phyloP scores from a whole-genome alignment of 2,888 invertebrate species.

The Microplitis manilae region DNA sequence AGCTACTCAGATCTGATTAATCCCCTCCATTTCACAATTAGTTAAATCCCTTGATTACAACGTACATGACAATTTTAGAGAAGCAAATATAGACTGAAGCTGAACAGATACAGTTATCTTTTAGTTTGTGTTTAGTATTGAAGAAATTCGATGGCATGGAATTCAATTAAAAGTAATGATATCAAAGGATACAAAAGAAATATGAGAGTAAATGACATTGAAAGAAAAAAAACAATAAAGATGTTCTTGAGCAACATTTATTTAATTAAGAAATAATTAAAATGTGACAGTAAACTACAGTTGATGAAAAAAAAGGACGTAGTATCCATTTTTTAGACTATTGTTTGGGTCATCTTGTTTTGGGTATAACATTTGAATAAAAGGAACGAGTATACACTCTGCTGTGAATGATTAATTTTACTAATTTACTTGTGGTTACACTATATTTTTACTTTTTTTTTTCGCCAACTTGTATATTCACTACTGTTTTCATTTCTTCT shows the following conservation, averaged over 20 bases:
- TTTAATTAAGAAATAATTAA: conserved; percentile 60
- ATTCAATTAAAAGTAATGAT: too few species aligned
- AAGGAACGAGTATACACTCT: conserved; percentile 9
- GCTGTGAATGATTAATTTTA: conserved; percentile 30
- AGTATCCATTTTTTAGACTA: conserved; percentile 6
- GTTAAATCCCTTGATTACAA: too few species aligned
- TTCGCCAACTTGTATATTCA: background rate
- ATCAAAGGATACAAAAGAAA: background rate
- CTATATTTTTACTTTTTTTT: background rate
- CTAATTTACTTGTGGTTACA: conserved; percentile 24
- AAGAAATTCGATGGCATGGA: too few species aligned
- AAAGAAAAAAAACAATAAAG: conserved; percentile 11
- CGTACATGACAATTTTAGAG: too few species aligned
- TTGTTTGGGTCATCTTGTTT: conserved; percentile 14
- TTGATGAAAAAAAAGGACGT: conserved; percentile 34
- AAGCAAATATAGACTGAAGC: too few species aligned
- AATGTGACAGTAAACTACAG: conserved; percentile 49
- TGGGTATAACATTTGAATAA: background rate
- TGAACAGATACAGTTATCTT: too few species aligned
- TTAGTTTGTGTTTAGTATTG: too few species aligned
- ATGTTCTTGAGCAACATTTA: conserved; percentile 45
- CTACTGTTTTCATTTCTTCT: background rate
- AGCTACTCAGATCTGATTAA: too few species aligned
- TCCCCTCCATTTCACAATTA: too few species aligned
- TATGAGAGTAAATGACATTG: background rate